Percentiles rank a stretch among this genome's conserved stretches.
Evolutionary conservation across 2,888 invertebrate species (phyloP).

Genomic region (Pomacea canaliculata): DNA sequence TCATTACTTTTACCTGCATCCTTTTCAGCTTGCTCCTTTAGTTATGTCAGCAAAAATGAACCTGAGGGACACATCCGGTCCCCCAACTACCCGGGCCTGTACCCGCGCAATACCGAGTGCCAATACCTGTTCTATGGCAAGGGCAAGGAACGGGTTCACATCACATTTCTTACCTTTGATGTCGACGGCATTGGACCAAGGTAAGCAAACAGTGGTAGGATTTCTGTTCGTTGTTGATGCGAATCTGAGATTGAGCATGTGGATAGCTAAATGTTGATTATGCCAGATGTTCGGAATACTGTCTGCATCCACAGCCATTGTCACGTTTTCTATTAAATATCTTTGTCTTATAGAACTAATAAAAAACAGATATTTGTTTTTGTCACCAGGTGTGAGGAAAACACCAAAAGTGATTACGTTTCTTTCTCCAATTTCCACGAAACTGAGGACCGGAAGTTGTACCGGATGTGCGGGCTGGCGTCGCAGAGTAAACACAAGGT

Average conservation of each 20-base stretch:
- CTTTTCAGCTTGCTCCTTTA: conserved; percentile 78
- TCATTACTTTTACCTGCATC: background rate
- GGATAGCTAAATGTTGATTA: too few species aligned
- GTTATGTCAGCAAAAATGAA: conserved; percentile 51
- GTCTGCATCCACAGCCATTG: too few species aligned
- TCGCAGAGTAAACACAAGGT: conserved; percentile 69
- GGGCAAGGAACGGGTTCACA: conserved; percentile 86
- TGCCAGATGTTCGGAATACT: too few species aligned
- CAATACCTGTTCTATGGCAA: conserved; percentile 91
- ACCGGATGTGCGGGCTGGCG: conserved; percentile 83
- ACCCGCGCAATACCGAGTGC: conserved; percentile 85
- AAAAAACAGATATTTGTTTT: too few species aligned
- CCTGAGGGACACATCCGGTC: conserved; percentile 82
- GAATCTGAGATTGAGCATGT: too few species aligned
- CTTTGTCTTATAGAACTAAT: too few species aligned
- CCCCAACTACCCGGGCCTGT: conserved; percentile 86
- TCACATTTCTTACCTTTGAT: conserved; percentile 87
- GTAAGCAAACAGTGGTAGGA: conserved; percentile 75
- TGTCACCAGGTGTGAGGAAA: conserved; percentile 84
- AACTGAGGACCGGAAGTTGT: conserved; percentile 89
- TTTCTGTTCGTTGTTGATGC: background rate
- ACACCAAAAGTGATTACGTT: conserved; percentile 93
- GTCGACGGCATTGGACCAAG: conserved; percentile 90
- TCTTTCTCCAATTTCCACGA: conserved; percentile 89
- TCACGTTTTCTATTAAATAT: too few species aligned